These are phyloP conservation scores for Cephus nigrinus DNA, from an alignment of 2,888 invertebrate species.

Conservation along the genomic window DNA sequence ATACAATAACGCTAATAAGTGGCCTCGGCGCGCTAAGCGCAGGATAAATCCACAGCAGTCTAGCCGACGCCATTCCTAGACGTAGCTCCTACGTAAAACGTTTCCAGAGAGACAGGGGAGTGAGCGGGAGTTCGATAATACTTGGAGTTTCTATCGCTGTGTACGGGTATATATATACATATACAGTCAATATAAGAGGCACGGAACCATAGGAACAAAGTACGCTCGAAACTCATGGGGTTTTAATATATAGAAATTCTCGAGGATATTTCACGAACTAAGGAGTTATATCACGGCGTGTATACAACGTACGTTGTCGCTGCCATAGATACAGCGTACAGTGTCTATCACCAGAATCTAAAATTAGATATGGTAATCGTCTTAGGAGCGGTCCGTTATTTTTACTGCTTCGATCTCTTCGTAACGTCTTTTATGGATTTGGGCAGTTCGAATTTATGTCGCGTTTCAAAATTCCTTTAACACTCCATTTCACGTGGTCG, in stretches of 20 bases:
- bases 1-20: slow-evolving; percentile 53
- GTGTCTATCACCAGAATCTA: slow-evolving; percentile 33
- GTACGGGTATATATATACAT: not conserved
- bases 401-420: slow-evolving; percentile 39
- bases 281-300: not conserved
- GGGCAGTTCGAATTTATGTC: not conserved
- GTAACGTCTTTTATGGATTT: slow-evolving; percentile 11
- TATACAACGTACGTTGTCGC: not conserved
- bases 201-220: not conserved
- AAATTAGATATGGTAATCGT: slow-evolving; percentile 45
- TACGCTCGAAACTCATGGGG: not conserved
- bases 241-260: not conserved
- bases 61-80: slow-evolving; percentile 41
- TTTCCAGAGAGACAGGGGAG: not conserved
- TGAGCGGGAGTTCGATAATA: not conserved
- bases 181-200: not conserved
- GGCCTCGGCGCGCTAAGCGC: slow-evolving; percentile 35
- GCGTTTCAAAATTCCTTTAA: not conserved
- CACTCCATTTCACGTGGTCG: not conserved
- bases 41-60: slow-evolving; percentile 32
- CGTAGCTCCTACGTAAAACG: not conserved
- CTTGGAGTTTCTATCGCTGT: not conserved
- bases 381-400: slow-evolving; percentile 41
- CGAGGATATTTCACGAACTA: not conserved
- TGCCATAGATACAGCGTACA: slow-evolving; percentile 1